Conservation (phyloP, 1,140 invertebrate species). For the Trichogramma pretiosum region DNA sequence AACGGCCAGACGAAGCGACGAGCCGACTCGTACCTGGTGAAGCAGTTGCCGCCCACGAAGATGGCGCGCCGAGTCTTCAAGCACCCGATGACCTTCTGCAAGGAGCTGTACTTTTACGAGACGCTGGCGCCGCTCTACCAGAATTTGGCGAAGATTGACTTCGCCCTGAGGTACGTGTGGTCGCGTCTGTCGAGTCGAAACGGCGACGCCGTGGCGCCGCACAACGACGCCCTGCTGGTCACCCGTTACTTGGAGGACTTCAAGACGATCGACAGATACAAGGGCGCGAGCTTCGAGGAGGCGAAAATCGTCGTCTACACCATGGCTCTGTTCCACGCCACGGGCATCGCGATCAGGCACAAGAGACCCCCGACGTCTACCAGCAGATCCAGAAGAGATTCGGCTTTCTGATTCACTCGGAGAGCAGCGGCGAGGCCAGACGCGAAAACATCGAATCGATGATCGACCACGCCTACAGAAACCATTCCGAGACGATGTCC, state of each 20-base stretch:
- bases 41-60: conserved; percentile 28
- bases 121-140: conserved; percentile 26
- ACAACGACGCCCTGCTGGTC: conserved; percentile 48
- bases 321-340: conserved; percentile 48
- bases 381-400: conserved; percentile 29
- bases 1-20: conserved; percentile 10
- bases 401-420: too few species aligned
- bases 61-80: conserved; percentile 31
- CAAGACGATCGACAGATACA: conserved; percentile 40
- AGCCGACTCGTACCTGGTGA: conserved; percentile 31
- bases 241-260: conserved; percentile 51
- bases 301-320: conserved; percentile 39
- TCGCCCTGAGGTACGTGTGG: conserved; percentile 47
- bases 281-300: conserved; percentile 41
- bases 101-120: conserved; percentile 32
- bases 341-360: conserved; percentile 44
- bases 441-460: too few species aligned
- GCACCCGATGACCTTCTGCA: conserved; percentile 33
- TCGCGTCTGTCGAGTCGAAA: conserved; percentile 43
- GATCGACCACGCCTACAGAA: too few species aligned
- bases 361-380: conserved; percentile 37
- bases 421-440: too few species aligned
- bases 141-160: conserved; percentile 21
- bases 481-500: too few species aligned
- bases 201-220: conserved; percentile 31